Conservation (phyloP, 2,113 vertebrate species). For the Neoarius graeffei region DNA sequence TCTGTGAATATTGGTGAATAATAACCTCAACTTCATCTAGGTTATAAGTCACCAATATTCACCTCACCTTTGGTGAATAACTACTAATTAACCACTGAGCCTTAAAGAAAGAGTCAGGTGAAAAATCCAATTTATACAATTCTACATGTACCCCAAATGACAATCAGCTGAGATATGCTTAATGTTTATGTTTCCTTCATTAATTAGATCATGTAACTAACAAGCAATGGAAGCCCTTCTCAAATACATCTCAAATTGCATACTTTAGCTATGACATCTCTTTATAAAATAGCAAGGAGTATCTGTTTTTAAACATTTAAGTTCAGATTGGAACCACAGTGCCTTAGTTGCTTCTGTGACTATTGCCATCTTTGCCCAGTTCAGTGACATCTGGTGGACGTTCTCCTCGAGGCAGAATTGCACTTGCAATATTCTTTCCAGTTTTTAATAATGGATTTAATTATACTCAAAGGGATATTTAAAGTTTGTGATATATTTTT, state of each 20-base stretch:
- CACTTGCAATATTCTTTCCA: background rate
- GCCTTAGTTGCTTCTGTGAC: background rate
- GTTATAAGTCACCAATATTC: too few relatives aligned
- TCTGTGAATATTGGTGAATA: too few relatives aligned
- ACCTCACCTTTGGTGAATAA: too few relatives aligned
- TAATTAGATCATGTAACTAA: background rate
- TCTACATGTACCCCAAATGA: background rate
- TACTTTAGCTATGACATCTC: background rate
- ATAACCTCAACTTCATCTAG: too few relatives aligned
- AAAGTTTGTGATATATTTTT: background rate
- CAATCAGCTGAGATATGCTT: background rate
- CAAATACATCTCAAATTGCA: background rate
- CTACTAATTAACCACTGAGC: background rate
- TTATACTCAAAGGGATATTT: background rate
- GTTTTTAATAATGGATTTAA: background rate
- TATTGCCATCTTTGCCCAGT: background rate
- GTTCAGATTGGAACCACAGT: background rate
- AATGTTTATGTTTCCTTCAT: background rate
- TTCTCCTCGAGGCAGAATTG: background rate
- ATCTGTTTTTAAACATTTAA: background rate
- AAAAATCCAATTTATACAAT: background rate
- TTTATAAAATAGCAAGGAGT: background rate
- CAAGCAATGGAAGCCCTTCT: background rate
- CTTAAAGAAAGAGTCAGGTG: background rate
- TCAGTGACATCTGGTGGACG: background rate